Evolutionary conservation across 2,888 invertebrate species (phyloP).

Genomic region (Caenorhabditis becei): DNA sequence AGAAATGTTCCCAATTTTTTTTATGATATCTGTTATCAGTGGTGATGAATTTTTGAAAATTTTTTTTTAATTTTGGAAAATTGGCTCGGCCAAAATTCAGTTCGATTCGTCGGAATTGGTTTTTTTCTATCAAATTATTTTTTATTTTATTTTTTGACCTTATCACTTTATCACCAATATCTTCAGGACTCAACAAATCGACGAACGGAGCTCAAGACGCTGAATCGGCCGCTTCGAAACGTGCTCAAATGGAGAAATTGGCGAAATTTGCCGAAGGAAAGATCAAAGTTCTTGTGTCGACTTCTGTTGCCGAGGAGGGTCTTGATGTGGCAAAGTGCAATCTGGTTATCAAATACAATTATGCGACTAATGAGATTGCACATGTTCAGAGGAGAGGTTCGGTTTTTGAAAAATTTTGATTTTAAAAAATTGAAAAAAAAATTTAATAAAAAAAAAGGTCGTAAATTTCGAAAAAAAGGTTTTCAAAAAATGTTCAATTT

Average conservation of each 20-base stretch:
- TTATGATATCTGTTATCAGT: too few species aligned
- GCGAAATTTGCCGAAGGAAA: conserved; percentile 43
- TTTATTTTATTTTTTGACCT: too few species aligned
- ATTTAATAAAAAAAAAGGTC: too few species aligned
- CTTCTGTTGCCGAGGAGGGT: conserved; percentile 75
- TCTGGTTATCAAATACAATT: conserved; percentile 75
- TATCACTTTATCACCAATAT: too few species aligned
- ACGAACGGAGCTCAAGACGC: conserved; percentile 15
- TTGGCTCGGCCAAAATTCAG: too few species aligned
- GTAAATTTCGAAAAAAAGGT: too few species aligned
- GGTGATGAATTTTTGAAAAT: too few species aligned
- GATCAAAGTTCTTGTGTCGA: conserved; percentile 65
- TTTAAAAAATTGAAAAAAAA: too few species aligned
- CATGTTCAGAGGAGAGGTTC: conserved; percentile 75
- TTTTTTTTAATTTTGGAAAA: too few species aligned
- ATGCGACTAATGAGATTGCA: conserved; percentile 73
- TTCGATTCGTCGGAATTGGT: too few species aligned
- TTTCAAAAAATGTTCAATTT: too few species aligned
- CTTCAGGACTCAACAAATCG: conserved; percentile 48
- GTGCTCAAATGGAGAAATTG: conserved; percentile 50
- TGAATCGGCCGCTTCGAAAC: conserved; percentile 38
- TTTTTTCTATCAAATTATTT: too few species aligned
- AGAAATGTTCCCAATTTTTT: not conserved
- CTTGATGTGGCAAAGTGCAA: conserved; percentile 72
- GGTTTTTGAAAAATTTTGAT: not conserved